A percentile compares a stretch with the other conserved stretches of the same genome.
These are phyloP conservation scores for Falcaria lacertinaria DNA, from an alignment of 2,888 invertebrate genomes.

Conservation along the genomic window DNA sequence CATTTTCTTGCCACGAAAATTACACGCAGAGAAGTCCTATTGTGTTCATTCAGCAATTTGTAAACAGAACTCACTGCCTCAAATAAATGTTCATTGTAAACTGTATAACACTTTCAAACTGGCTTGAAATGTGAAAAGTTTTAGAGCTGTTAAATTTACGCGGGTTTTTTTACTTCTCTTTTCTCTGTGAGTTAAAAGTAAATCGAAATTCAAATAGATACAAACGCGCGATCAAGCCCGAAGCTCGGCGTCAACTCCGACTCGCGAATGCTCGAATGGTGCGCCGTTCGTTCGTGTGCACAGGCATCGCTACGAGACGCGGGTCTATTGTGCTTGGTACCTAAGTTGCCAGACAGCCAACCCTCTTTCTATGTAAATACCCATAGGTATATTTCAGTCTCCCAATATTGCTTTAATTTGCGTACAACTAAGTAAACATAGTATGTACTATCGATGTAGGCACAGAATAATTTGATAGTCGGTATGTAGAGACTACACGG, in stretches of 20 bases:
- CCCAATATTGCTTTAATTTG: conserved; percentile 22
- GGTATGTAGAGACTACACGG: background rate
- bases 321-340: conserved; percentile 58
- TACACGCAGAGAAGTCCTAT: conserved; percentile 59
- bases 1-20: conserved; percentile 70
- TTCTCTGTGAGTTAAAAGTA: conserved; percentile 18
- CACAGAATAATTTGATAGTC: background rate
- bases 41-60: conserved; percentile 54
- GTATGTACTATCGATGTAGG: background rate
- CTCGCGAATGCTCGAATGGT: too few relatives aligned
- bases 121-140: conserved; percentile 15
- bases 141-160: conserved; percentile 6
- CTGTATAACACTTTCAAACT: conserved; percentile 20
- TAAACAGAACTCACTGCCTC: conserved; percentile 45
- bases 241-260: conserved; percentile 72
- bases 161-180: conserved; percentile 8
- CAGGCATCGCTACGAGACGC: conserved; percentile 51
- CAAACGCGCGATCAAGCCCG: conserved; percentile 71
- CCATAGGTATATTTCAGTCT: conserved; percentile 45
- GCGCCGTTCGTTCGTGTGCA: conserved; percentile 37
- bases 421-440: conserved; percentile 5
- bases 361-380: conserved; percentile 48
- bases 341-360: conserved; percentile 65
- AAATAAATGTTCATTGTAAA: conserved; percentile 25
- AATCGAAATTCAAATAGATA: conserved; percentile 45